Conservation (phyloP, 2,113 vertebrate species). For the Panurus biarmicus region DNA sequence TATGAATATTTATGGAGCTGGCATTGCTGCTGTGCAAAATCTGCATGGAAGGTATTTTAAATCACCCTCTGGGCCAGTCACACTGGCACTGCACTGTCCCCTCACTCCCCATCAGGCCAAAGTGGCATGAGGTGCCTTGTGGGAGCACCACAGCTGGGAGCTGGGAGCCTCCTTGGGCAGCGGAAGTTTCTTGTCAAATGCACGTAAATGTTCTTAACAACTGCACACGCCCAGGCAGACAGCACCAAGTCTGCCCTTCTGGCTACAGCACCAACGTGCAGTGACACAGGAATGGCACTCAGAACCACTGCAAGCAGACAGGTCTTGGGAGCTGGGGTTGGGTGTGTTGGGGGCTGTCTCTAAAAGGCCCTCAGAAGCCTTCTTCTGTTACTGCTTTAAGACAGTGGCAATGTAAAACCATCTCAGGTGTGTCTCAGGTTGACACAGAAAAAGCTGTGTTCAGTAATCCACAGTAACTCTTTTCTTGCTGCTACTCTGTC, state of each 20-base stretch:
- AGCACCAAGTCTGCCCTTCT: neutral
- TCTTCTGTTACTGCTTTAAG: neutral
- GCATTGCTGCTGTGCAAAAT: neutral
- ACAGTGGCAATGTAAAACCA: neutral
- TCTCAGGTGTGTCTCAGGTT: neutral
- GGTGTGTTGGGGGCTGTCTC: neutral
- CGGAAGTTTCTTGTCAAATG: neutral
- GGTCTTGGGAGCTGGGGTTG: fast-evolving
- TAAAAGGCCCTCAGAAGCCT: neutral
- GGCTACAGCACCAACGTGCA: neutral
- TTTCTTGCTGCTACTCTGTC: neutral
- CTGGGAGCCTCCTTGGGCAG: neutral
- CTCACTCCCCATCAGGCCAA: neutral
- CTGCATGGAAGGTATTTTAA: neutral
- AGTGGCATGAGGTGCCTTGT: neutral
- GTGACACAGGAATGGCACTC: neutral
- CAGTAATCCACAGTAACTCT: neutral
- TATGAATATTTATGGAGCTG: neutral
- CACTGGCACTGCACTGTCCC: neutral
- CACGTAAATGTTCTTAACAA: neutral
- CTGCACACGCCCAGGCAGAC: fast-evolving
- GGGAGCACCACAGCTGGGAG: neutral
- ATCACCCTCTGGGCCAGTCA: neutral
- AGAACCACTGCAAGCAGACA: fast-evolving
- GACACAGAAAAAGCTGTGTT: neutral